Evolutionary conservation across 1,140 invertebrate species (phyloP).

Genomic region (Neodiprion virginianus): DNA sequence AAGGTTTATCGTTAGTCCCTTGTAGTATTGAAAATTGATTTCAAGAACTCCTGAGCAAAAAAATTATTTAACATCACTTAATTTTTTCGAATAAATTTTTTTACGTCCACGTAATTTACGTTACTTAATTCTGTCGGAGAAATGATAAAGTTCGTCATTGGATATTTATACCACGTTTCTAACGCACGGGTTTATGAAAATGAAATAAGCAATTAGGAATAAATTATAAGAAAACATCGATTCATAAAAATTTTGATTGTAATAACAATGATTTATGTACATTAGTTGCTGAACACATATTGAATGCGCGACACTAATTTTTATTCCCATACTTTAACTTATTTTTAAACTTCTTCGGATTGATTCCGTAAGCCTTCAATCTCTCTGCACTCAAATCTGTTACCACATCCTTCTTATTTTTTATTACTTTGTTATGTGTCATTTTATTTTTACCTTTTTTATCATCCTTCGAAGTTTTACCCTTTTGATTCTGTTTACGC

Average conservation of each 20-base stretch:
- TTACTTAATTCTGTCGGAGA: too few relatives aligned
- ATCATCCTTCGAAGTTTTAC: constrained; percentile 53
- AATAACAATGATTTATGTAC: constrained; percentile 6
- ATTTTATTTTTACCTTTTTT: constrained; percentile 34
- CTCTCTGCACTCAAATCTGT: constrained; percentile 74
- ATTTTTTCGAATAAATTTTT: too few relatives aligned
- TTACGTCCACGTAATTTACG: too few relatives aligned
- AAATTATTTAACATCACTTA: too few relatives aligned
- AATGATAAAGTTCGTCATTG: too few relatives aligned
- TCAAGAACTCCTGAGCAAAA: too few relatives aligned
- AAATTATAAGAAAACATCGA: neutral
- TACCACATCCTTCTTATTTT: constrained; percentile 50
- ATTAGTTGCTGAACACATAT: neutral
- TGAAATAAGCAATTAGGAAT: neutral
- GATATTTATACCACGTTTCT: too few relatives aligned
- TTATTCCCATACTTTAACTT: constrained; percentile 67
- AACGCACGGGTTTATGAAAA: too few relatives aligned
- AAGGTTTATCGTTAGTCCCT: too few relatives aligned
- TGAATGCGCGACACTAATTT: neutral
- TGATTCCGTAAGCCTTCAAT: constrained; percentile 87
- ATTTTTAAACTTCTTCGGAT: constrained; percentile 88
- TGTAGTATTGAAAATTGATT: too few relatives aligned
- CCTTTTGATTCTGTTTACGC: constrained; percentile 33
- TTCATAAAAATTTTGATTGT: too few relatives aligned
- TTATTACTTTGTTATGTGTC: constrained; percentile 31